Conservation (phyloP, 2,113 vertebrate genomes). For the Erythrolamprus reginae region DNA sequence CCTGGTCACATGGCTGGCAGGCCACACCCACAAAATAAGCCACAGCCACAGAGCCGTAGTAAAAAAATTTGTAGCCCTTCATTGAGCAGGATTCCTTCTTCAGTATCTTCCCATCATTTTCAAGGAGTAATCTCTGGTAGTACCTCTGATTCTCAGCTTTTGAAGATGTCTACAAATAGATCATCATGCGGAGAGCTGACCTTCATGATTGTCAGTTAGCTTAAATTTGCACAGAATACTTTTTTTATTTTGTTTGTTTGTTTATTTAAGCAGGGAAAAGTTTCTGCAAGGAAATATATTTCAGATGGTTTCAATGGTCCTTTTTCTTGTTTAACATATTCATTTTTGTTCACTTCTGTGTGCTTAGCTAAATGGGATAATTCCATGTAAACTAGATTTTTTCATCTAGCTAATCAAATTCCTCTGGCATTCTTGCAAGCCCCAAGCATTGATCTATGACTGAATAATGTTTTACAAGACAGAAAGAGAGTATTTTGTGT, state of each 20-base stretch:
- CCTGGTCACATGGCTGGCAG: no score
- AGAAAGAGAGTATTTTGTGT: neutral
- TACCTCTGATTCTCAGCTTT: neutral
- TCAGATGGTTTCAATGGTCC: neutral
- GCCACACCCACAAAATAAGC: no score
- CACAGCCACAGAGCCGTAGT: no score
- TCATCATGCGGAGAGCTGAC: neutral
- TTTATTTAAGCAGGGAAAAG: neutral
- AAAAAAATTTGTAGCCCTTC: no score
- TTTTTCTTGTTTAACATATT: neutral
- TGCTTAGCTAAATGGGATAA: neutral
- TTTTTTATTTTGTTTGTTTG: no score
- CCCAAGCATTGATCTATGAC: neutral
- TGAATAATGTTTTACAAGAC: neutral
- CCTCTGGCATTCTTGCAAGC: neutral
- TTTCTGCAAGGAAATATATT: neutral
- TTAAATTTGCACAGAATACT: neutral
- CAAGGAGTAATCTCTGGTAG: neutral
- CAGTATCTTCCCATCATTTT: neutral
- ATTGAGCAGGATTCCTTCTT: neutral
- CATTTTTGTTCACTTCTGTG: neutral
- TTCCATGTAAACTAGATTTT: neutral
- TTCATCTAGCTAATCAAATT: neutral
- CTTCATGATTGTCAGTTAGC: neutral
- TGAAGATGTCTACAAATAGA: neutral